Conservation (phyloP, 2,888 invertebrate species). For the Drosophila neotestacea region DNA sequence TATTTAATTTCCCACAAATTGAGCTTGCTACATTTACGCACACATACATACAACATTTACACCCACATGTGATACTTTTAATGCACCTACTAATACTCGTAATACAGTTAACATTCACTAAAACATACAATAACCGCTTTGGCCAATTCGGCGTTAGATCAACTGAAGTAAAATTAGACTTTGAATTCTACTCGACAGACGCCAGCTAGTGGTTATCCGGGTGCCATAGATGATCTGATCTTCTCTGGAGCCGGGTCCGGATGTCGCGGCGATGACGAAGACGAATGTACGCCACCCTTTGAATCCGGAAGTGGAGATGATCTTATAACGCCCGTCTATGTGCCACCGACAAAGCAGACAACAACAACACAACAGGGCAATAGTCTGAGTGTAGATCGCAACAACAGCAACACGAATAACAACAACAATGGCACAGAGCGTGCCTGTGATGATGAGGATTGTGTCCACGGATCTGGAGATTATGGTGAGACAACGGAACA, state of each 20-base stretch:
- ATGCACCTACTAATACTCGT: slow-evolving; percentile 39
- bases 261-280: slow-evolving; percentile 96
- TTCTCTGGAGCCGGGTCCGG: slow-evolving; percentile 97
- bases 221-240: slow-evolving; percentile 94
- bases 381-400: slow-evolving; percentile 74
- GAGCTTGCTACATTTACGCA: background rate
- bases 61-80: slow-evolving; percentile 12
- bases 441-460: slow-evolving; percentile 94
- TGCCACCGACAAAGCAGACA: slow-evolving; percentile 91
- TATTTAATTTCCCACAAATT: background rate
- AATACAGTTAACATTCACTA: slow-evolving; percentile 56
- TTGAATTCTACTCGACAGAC: slow-evolving; percentile 87
- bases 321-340: slow-evolving; percentile 96
- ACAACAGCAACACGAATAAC: slow-evolving; percentile 28
- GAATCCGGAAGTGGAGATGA: slow-evolving; percentile 95
- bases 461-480: slow-evolving; percentile 92
- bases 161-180: slow-evolving; percentile 78
- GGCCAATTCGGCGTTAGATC: slow-evolving; percentile 65
- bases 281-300: slow-evolving; percentile 94
- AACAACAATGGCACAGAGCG: slow-evolving; percentile 84
- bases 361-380: slow-evolving; percentile 85
- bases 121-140: slow-evolving; percentile 66
- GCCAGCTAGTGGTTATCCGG: slow-evolving; percentile 92
- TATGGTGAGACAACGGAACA: slow-evolving; percentile 90
- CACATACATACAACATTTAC: background rate